Evolutionary conservation across 1,140 invertebrate species (phyloP), one percentile per base, ranked within the genome.

Genomic region (Drosophila aff.): DNA sequence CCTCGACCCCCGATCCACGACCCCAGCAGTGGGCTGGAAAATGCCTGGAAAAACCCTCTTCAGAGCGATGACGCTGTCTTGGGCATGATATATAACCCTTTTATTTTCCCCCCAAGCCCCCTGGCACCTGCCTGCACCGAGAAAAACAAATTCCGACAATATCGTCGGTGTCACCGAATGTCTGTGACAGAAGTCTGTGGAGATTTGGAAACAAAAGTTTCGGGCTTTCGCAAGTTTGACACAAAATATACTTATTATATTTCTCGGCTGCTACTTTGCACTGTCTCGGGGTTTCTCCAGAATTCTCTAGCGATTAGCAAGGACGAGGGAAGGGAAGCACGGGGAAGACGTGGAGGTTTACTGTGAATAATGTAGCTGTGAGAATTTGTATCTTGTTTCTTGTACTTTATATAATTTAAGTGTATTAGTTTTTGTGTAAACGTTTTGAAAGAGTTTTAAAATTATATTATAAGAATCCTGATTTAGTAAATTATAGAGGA

Each of bases 31-130:
- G 26, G 49, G 38, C 43, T 16, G 52, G 61, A 64, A 60, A 60
- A 63, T 53, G 18, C 68, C 47, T 36, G 52, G 43, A 21, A 46
- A 60, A 53, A 74, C 78, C 82, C 82, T 82, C 75, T 86, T 86
- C 75, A 82, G 65, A 67, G 74, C 82, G 63, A 49, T 73, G 67
- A 73, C 73, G 82, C 59, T 75, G 66, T 67, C 77, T 71, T 61
- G 53, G 85, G 76, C 75, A 82, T 86, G 82, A 86, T 86, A 86
- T 86, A 86, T 86, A 76, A 82, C 44, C 79, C 76, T 65, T 82
- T 86, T 68, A 76, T 71, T 76, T 76, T 47, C n/a, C 23, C 23
- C 31, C 44, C 31, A 28, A 41, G 7, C 13, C 68, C 16, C n/a
- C 59, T 31, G 53, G 46, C 79, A 79, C 79, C 82, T 86, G 79